phyloP scores from a whole-genome alignment of 2,888 invertebrate species.

The Trimorus sp. region DNA sequence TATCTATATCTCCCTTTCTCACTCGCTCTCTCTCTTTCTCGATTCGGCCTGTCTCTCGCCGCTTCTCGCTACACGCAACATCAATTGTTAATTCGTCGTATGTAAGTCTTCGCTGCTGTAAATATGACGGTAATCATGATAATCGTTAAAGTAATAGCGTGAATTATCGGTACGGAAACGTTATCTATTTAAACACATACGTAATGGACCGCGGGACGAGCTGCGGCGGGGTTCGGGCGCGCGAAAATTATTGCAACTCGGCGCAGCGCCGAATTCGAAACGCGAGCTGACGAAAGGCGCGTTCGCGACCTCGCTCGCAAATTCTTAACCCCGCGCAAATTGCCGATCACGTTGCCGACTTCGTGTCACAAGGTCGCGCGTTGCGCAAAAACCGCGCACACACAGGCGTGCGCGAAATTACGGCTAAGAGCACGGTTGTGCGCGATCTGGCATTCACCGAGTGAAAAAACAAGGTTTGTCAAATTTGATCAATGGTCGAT shows the following conservation, averaged over 20 bases:
- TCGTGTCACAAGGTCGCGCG: conserved; percentile 21
- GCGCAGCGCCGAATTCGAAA: not conserved
- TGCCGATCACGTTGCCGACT: conserved; percentile 14
- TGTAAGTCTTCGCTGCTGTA: conserved; percentile 55
- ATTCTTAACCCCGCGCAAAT: conserved; percentile 20
- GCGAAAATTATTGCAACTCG: conserved; percentile 22
- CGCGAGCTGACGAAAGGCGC: conserved; percentile 8
- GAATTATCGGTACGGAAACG: conserved; percentile 51
- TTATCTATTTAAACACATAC: conserved; percentile 45
- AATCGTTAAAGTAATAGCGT: conserved; percentile 45
- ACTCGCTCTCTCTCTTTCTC: conserved; percentile 21
- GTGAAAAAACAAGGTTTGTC: no score
- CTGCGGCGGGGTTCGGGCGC: conserved; percentile 24
- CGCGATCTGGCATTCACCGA: not conserved
- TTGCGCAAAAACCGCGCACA: no score
- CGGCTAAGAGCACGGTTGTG: not conserved
- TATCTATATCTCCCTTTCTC: conserved; percentile 26
- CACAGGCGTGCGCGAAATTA: no score
- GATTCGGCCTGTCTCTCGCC: conserved; percentile 31
- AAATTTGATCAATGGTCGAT: no score
- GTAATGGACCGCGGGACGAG: conserved; percentile 46
- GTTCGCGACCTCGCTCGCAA: conserved; percentile 16
- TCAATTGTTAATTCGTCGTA: conserved; percentile 64
- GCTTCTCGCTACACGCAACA: conserved; percentile 54
- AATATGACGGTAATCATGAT: conserved; percentile 57